These are phyloP conservation scores for Troglohyphantes excavatus DNA, from an alignment of 2,888 invertebrate genomes.

Conservation along the genomic window DNA sequence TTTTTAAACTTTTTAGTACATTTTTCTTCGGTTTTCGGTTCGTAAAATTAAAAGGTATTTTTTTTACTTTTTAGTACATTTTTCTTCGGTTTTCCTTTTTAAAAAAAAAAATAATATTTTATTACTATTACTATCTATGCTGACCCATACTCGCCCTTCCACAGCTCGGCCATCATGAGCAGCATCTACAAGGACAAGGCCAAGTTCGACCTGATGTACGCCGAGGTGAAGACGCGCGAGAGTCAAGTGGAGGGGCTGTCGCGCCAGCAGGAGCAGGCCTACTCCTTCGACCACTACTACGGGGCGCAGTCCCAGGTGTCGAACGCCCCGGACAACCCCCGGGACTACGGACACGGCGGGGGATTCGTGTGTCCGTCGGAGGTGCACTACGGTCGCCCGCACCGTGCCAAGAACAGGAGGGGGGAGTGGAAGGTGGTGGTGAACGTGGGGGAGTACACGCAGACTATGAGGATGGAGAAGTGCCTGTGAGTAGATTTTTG, in stretches of 20 bases:
- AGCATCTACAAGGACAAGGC: conserved; percentile 84
- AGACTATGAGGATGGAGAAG: conserved; percentile 90
- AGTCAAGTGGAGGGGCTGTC: conserved; percentile 86
- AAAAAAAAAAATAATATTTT: no score
- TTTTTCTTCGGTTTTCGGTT: no score
- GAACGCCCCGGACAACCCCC: conserved; percentile 77
- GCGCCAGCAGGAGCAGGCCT: conserved; percentile 84
- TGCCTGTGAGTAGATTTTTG: conserved; percentile 89
- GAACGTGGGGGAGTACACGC: conserved; percentile 90
- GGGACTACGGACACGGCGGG: conserved; percentile 85
- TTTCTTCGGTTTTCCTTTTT: no score
- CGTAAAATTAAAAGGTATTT: no score
- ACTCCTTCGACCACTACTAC: conserved; percentile 82
- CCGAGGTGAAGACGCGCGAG: conserved; percentile 87
- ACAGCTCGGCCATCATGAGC: conserved; percentile 84
- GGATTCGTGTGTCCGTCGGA: conserved; percentile 91
- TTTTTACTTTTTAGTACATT: no score
- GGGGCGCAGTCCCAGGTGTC: conserved; percentile 29
- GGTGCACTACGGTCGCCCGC: conserved; percentile 90
- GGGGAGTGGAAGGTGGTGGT: conserved; percentile 94
- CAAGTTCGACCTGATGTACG: conserved; percentile 87
- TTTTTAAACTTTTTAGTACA: no score
- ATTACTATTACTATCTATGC: no score
- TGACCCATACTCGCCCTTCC: conserved; percentile 14
- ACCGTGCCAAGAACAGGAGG: conserved; percentile 88